Percentiles rank a stretch among this genome's conserved stretches.
phyloP scores from a whole-genome alignment of 2,888 invertebrate genomes.

The Diaprepes abbreviatus region DNA sequence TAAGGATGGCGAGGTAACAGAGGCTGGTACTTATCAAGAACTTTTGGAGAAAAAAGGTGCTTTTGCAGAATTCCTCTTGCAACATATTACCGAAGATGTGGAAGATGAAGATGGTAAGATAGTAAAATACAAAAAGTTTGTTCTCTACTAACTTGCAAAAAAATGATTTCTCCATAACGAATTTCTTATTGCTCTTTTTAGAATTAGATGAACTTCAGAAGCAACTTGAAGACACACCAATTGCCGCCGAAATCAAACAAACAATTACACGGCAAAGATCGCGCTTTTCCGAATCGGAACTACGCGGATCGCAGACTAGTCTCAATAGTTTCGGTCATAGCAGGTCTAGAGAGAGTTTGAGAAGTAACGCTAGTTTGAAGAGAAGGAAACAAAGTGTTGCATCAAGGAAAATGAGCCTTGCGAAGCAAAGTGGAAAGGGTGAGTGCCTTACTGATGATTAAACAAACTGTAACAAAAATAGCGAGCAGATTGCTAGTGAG shows the following conservation, averaged over 20 bases:
- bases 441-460: neutral
- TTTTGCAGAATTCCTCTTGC: conserved; percentile 62
- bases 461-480: too few species aligned
- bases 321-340: conserved; percentile 30
- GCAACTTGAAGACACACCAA: conserved; percentile 71
- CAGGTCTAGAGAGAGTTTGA: conserved; percentile 70
- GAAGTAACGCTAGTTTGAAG: conserved; percentile 57
- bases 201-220: conserved; percentile 78
- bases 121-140: too few species aligned
- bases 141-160: too few species aligned
- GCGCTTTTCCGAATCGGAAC: conserved; percentile 45
- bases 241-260: conserved; percentile 72
- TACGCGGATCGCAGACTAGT: conserved; percentile 34
- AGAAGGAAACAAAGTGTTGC: conserved; percentile 22
- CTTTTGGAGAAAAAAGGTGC: conserved; percentile 65
- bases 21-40: conserved; percentile 68
- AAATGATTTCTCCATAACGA: too few species aligned
- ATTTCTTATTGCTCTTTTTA: conserved; percentile 46
- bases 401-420: conserved; percentile 33
- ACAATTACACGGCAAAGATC: conserved; percentile 75
- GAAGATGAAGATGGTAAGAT: conserved; percentile 61
- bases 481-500: too few species aligned
- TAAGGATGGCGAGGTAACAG: conserved; percentile 69
- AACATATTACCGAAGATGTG: conserved; percentile 57
- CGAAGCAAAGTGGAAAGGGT: conserved; percentile 17